phyloP scores from a whole-genome alignment of 2,888 invertebrate genomes.

The Netelia fuscicornis region DNA sequence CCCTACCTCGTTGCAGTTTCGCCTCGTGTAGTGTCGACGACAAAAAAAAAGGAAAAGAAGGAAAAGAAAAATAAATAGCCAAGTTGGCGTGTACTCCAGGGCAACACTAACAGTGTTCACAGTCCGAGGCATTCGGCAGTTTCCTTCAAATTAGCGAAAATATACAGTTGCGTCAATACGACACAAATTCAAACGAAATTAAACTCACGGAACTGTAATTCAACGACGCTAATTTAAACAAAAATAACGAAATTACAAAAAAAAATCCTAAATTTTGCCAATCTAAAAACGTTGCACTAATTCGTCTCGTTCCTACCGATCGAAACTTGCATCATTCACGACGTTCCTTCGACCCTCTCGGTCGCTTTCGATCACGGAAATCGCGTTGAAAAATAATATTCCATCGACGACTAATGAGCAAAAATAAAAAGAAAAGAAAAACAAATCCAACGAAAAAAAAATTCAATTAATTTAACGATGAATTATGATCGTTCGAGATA shows the following conservation, averaged over 20 bases:
- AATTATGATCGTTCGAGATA: neutral
- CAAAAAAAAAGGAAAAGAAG: neutral
- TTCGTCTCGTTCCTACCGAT: neutral
- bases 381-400: too few relatives aligned
- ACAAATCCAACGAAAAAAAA: neutral
- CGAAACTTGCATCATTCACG: too few relatives aligned
- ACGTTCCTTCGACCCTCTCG: too few relatives aligned
- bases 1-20: neutral
- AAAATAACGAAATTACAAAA: neutral
- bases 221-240: neutral
- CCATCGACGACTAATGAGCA: too few relatives aligned
- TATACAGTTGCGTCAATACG: constrained; percentile 36
- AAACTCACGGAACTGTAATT: constrained; percentile 3
- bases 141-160: constrained; percentile 54
- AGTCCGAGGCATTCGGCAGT: constrained; percentile 40
- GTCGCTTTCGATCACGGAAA: too few relatives aligned
- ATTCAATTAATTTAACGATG: neutral
- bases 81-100: constrained; percentile 3
- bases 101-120: constrained; percentile 32
- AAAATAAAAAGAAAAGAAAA: too few relatives aligned
- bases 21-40: neutral
- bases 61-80: constrained; percentile 14
- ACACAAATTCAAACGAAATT: constrained; percentile 29
- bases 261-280: neutral
- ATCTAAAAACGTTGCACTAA: neutral